Conservation (phyloP, 1,140 invertebrate genomes). For the Trissolcus basalis region DNA sequence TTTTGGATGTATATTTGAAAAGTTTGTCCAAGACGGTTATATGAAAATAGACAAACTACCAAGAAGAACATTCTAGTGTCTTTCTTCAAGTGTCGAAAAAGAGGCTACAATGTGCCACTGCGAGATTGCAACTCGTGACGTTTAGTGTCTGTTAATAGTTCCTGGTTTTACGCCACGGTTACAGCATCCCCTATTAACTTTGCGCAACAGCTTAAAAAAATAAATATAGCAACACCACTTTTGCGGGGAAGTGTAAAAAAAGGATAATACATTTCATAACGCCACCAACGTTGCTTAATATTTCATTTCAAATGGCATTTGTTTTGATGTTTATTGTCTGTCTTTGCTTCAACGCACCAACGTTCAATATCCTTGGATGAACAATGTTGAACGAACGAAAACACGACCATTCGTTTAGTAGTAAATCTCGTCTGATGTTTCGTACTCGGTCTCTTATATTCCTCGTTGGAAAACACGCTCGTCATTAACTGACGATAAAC, state of each 20-base stretch:
- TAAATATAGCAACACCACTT: conserved; percentile 28
- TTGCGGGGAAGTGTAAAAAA: conserved; percentile 26
- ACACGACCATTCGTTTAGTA: conserved; percentile 3
- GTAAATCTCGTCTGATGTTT: conserved; percentile 11
- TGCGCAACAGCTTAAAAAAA: conserved; percentile 47
- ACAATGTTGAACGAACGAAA: conserved; percentile 8
- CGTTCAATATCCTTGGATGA: conserved; percentile 12
- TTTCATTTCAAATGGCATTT: conserved; percentile 36
- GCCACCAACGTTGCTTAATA: conserved; percentile 29
- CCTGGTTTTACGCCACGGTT: conserved; percentile 49
- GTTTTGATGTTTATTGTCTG: conserved; percentile 31
- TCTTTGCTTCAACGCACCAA: conserved; percentile 2
- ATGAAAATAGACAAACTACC: no score
- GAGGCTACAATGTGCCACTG: conserved; percentile 30
- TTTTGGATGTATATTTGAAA: no score
- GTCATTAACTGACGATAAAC: no score
- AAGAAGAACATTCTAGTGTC: no score
- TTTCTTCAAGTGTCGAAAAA: conserved; percentile 37
- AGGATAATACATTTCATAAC: conserved; percentile 47
- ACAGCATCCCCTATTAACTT: conserved; percentile 58
- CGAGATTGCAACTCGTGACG: conserved; percentile 39
- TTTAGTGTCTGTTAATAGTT: conserved; percentile 58
- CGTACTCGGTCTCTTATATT: no score
- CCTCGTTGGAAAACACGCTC: no score
- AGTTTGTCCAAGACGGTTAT: no score